Base-by-base conservation (phyloP, 2,113 vertebrate genomes). In the Gallinago jamesoni region DNA sequence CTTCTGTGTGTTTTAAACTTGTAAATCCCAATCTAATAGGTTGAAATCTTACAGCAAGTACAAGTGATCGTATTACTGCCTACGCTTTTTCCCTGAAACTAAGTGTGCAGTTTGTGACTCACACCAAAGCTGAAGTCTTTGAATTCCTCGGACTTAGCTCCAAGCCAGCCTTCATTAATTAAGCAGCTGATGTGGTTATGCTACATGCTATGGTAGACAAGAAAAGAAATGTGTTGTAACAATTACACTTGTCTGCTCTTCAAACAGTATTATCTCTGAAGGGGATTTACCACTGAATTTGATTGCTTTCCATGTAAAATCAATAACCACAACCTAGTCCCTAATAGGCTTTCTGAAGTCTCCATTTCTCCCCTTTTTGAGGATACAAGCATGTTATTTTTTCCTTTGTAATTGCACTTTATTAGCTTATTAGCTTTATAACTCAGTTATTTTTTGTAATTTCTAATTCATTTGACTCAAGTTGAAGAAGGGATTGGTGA, bases 301-400 rank as follows among this genome's bases (percentile, higher is more conserved):
- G 77, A 93, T 85, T 95, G 66, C 48, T 92, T 95, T 92, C 80
- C 48, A 62, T 82, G 66, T 93, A 81, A 96, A 90, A 95, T 96
- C 85, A 81, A 94, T 93, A 96, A 80, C 13, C 55, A 89, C 62
- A 94, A 52, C 27, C 66, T 86, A 81, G 47, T 53, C 30, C 5
- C 9, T 87, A 89, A 81, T 14, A 68, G 60, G 69, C 53, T 76
- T 93, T 64, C 73, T 78, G 43, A 92, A 73, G 84, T 82, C 56
- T 93, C 33, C 84, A 37, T 67, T 94, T 76, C 47, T 89, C 33
- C 66, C 24, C 5, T 69, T 84, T 72, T 57, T 72, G 35, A 68
- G 45, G 18, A 10, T 68, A 84, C 20, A 70, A 35, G 30, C 18
- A 43, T 72, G 64, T 23, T 67, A 39, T 11, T 84, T 89, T 66